Evolutionary conservation across 2,113 vertebrate genomes (phyloP), one percentile per base, ranked within the genome.

Genomic region (Lamprologus tigripictilis): DNA sequence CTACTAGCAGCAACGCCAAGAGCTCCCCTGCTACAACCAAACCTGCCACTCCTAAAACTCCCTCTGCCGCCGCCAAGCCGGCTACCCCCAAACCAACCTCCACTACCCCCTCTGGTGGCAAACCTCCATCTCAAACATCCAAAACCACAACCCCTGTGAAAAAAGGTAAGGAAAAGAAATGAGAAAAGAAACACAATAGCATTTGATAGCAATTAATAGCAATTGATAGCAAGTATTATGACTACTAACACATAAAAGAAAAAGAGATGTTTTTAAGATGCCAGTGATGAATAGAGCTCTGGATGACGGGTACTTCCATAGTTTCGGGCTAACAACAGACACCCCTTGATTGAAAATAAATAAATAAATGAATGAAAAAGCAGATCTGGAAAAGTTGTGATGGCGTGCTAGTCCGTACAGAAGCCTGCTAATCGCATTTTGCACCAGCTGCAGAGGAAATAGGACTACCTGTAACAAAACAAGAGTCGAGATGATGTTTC

Each of bases 81-180:
- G 89, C 96, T 53, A 87, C 96, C 58, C 73, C 95, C 91, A 96
- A 94, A 94, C 78, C 90, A 54, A 66, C 91, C 80, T 84, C 94
- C 81, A 92, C 94, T 66, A 93, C 95, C 7, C 96, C 96, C 90
- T 93, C 96, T 97, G 94, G 90, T 96, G 95, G 93, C 83, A 96
- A 95, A 83, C 83, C 91, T 85, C 84, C 92, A 89, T 86, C 88
- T 63, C 94, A 91, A 37, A 88, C 94, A 53, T 87, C 94, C 26
- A 96, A 93, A 66, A 95, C 83, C 19, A 82, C 94, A 47, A 94
- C 95, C 5, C 91, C 96, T 58, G 79, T 94, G 81, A 97, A 96
- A 92, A 97, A 96, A 96, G 97, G 97, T 97, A 87, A 9, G 17
- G 10, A 8, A 11, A 8, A 31, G 16, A 63, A 40, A 8, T 6